Conservation (phyloP, 2,113 vertebrate species). For the Tetrao urogallus region DNA sequence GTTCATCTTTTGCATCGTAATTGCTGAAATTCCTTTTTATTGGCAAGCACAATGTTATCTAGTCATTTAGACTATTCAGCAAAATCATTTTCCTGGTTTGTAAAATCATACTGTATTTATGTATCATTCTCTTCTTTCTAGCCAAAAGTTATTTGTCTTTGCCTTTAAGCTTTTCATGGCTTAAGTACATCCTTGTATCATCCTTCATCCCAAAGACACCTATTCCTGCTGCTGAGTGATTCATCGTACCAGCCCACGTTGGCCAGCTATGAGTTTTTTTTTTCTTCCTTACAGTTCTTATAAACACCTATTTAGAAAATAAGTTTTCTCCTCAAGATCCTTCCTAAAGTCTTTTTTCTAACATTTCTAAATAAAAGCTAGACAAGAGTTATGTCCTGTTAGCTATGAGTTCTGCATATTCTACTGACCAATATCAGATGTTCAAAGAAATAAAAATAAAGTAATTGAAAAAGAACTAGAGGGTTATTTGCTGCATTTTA, state of each 20-base stretch:
- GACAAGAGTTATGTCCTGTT: neutral
- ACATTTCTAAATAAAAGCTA: constrained; percentile 7
- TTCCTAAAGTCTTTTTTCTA: constrained; percentile 13
- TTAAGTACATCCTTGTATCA: constrained; percentile 2
- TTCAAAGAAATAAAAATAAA: neutral
- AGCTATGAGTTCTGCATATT: constrained; percentile 24
- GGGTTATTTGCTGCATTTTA: neutral
- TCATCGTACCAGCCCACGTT: neutral
- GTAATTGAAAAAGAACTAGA: neutral
- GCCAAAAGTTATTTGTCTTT: constrained; percentile 39
- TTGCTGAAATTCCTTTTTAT: constrained; percentile 53
- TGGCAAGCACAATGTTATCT: constrained; percentile 50
- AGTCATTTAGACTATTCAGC: constrained; percentile 30
- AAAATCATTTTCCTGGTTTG: constrained; percentile 32
- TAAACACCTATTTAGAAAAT: constrained; percentile 18
- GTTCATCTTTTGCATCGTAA: constrained; percentile 34
- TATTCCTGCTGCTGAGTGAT: constrained; percentile 57
- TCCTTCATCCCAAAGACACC: constrained; percentile 16
- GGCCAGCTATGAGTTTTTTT: constrained; percentile 45
- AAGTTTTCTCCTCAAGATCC: neutral
- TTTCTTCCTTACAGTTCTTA: neutral
- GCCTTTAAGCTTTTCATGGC: constrained; percentile 16
- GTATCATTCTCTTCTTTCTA: neutral
- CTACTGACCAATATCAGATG: neutral
- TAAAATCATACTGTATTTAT: constrained; percentile 43